Percentiles rank a stretch among this genome's conserved stretches.
Conservation (phyloP, 2,888 invertebrate species). For the Brachycybe producta region DNA sequence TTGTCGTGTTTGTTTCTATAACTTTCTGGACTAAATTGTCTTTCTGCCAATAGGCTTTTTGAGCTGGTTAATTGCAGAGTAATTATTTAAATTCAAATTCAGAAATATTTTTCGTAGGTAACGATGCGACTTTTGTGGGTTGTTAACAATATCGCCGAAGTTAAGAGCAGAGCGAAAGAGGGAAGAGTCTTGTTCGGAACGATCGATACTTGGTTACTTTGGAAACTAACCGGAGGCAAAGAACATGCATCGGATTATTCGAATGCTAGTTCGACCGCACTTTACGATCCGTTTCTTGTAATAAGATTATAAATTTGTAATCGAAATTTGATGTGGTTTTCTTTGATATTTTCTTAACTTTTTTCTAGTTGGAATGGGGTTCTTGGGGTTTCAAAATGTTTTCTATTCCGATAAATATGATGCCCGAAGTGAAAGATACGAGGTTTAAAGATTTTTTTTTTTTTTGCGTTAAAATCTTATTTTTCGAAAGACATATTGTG, state of each 20-base stretch:
- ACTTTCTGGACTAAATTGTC: too few relatives aligned
- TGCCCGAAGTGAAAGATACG: constrained; percentile 70
- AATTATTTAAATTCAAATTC: too few relatives aligned
- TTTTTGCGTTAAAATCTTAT: not conserved
- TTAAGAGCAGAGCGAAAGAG: constrained; percentile 48
- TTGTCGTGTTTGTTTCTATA: too few relatives aligned
- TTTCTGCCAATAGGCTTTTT: too few relatives aligned
- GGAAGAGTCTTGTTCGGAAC: constrained; percentile 68
- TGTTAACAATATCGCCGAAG: constrained; percentile 52
- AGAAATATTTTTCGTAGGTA: constrained; percentile 45
- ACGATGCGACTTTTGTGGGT: constrained; percentile 66
- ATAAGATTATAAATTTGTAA: too few relatives aligned
- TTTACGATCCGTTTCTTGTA: constrained; percentile 79
- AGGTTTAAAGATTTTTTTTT: constrained; percentile 26
- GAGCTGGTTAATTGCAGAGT: too few relatives aligned
- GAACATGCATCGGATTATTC: constrained; percentile 77
- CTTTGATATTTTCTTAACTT: not conserved
- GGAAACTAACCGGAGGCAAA: constrained; percentile 53
- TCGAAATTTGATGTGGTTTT: constrained; percentile 3
- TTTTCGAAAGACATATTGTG: too few relatives aligned
- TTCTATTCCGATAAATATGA: constrained; percentile 48
- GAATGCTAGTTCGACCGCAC: constrained; percentile 77
- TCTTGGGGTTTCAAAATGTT: constrained; percentile 54
- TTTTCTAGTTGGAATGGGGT: constrained; percentile 57
- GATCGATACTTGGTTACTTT: constrained; percentile 84